These are phyloP conservation scores for Melinaea marsaeus DNA, from an alignment of 2,888 invertebrate species.

Conservation along the genomic window DNA sequence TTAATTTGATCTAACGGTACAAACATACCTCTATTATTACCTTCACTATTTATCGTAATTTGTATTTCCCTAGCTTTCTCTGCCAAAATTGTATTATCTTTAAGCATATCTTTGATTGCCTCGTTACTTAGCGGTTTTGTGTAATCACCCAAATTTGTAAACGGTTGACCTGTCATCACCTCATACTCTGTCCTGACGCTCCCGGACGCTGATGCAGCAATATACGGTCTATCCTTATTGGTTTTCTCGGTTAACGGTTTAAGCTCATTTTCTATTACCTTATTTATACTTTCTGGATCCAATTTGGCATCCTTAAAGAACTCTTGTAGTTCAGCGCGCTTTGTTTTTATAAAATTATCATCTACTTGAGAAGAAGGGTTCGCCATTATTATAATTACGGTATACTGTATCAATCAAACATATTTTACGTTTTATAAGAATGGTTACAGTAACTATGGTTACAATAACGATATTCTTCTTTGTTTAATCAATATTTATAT, in stretches of 20 bases:
- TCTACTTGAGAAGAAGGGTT: constrained; percentile 9
- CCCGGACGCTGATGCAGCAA: constrained; percentile 56
- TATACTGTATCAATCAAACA: neutral
- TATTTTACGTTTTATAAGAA: neutral
- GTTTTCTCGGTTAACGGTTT: constrained; percentile 43
- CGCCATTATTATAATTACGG: constrained; percentile 22
- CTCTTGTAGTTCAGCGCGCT: constrained; percentile 51
- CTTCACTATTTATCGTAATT: constrained; percentile 47
- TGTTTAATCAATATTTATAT: constrained; percentile 18
- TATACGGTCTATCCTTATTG: constrained; percentile 47
- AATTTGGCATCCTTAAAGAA: constrained; percentile 61
- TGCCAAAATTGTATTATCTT: constrained; percentile 56
- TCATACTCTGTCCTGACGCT: constrained; percentile 63
- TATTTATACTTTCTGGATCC: constrained; percentile 53
- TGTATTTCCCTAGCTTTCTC: constrained; percentile 70
- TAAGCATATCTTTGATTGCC: constrained; percentile 56
- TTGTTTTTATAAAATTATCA: constrained; percentile 51
- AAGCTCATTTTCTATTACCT: constrained; percentile 64
- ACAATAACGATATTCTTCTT: constrained; percentile 16
- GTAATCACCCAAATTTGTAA: constrained; percentile 56
- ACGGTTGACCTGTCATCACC: constrained; percentile 71
- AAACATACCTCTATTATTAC: constrained; percentile 38
- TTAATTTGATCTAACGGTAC: constrained; percentile 60
- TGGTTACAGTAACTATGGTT: constrained; percentile 22
- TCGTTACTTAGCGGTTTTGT: constrained; percentile 51